Evolutionary conservation across 2,797 vertebrate genomes (phyloP).

Genomic region (Threskiornis aethiopicus): DNA sequence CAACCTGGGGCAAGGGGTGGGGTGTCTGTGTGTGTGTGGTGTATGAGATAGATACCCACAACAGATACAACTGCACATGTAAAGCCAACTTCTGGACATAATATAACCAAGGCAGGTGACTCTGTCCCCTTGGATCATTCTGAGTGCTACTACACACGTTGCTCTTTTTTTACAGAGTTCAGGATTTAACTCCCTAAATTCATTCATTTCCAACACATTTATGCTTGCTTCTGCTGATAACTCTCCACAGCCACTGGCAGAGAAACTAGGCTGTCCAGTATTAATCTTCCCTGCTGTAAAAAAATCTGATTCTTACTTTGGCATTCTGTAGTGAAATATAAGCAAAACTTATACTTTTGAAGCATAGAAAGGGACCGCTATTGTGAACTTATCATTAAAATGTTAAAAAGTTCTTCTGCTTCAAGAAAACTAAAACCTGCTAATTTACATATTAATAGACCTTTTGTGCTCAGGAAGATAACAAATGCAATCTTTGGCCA

Average conservation of each 20-base stretch:
- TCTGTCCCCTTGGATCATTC: neutral
- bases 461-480: neutral
- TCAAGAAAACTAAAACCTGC: neutral
- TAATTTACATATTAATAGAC: slow-evolving; percentile 37
- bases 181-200: neutral
- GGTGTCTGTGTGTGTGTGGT: neutral
- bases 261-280: neutral
- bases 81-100: neutral
- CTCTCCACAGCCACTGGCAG: neutral
- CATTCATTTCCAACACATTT: neutral
- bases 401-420: neutral
- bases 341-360: neutral
- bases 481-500: slow-evolving; percentile 3
- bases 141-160: neutral
- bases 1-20: neutral
- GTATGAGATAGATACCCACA: neutral
- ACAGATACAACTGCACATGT: neutral
- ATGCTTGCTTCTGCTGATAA: neutral
- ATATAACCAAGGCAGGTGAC: neutral
- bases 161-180: neutral
- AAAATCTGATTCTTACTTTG: neutral
- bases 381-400: neutral
- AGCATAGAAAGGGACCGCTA: neutral
- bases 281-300: neutral
- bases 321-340: neutral